phyloP scores from a whole-genome alignment of 2,888 invertebrate species.

The Lydus trimaculatus region DNA sequence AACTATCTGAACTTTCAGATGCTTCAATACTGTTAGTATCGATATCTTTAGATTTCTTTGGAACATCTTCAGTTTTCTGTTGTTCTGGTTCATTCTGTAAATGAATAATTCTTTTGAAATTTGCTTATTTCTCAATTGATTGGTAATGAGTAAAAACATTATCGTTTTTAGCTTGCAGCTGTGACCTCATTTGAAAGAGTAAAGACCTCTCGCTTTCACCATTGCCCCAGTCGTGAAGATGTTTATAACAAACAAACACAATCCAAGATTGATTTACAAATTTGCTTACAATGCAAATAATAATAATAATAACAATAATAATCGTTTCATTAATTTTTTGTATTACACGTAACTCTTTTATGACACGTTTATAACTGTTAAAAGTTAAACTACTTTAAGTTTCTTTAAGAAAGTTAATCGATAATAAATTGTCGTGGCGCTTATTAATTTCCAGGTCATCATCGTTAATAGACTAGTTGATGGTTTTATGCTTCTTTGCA shows the following conservation, averaged over 20 bases:
- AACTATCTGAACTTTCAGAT: conserved; percentile 48
- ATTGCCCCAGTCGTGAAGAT: conserved; percentile 49
- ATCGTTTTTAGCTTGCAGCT: conserved; percentile 31
- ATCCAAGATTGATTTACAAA: neutral
- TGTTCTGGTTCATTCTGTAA: conserved; percentile 38
- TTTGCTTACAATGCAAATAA: neutral
- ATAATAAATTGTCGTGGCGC: conserved; percentile 11
- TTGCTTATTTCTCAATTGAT: neutral
- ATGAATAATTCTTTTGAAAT: conserved; percentile 9
- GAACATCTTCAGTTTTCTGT: conserved; percentile 41
- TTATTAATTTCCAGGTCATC: conserved; percentile 8
- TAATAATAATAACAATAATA: neutral
- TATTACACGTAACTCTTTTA: neutral
- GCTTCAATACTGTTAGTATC: conserved; percentile 55
- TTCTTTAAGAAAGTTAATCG: conserved; percentile 13
- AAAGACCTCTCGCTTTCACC: conserved; percentile 58
- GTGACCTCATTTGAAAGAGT: conserved; percentile 49
- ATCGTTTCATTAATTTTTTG: neutral
- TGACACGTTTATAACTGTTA: conserved; percentile 1
- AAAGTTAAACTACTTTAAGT: conserved; percentile 4
- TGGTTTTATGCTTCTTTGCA: neutral
- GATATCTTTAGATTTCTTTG: conserved; percentile 48
- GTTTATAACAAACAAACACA: conserved; percentile 19
- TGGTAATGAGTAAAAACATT: conserved; percentile 4
- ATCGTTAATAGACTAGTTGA: neutral